Conservation (phyloP, 1,140 invertebrate genomes). For the Campoletis sonorensis region DNA sequence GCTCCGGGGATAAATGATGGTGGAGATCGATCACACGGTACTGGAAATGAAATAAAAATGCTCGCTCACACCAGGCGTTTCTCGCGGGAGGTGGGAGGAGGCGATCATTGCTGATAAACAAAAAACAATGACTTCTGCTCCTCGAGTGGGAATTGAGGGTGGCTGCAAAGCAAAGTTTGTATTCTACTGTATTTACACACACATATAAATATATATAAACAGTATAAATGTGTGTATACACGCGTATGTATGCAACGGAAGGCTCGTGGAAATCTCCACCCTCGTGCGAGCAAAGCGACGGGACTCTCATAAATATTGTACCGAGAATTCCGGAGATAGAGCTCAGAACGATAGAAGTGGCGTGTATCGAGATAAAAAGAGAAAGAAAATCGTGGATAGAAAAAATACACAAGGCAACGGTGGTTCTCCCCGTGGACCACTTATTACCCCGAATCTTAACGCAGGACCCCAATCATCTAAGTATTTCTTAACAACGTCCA, state of each 20-base stretch:
- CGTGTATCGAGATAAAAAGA: constrained; percentile 20
- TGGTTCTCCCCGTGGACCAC: constrained; percentile 69
- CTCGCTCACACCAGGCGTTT: neutral
- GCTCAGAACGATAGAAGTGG: constrained; percentile 9
- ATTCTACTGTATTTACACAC: neutral
- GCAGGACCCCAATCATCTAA: constrained; percentile 71
- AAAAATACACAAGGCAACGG: constrained; percentile 49
- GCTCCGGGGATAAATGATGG: constrained; percentile 27
- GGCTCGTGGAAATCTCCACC: constrained; percentile 66
- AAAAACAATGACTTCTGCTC: constrained; percentile 29
- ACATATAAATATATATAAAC: neutral
- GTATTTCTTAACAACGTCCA: constrained; percentile 67
- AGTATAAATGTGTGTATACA: too few relatives aligned
- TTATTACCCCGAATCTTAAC: constrained; percentile 73
- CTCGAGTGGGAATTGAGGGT: constrained; percentile 1
- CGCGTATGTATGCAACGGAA: constrained; percentile 23
- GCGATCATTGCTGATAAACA: constrained; percentile 52
- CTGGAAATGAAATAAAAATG: constrained; percentile 40
- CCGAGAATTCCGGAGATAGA: constrained; percentile 52
- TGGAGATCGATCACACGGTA: constrained; percentile 25
- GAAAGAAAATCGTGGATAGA: neutral
- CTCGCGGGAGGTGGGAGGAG: constrained; percentile 8
- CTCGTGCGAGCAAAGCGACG: constrained; percentile 62
- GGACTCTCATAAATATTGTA: constrained; percentile 72
- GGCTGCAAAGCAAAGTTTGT: neutral